phyloP scores from a whole-genome alignment of 2,888 invertebrate genomes.

The Tyria jacobaeae region DNA sequence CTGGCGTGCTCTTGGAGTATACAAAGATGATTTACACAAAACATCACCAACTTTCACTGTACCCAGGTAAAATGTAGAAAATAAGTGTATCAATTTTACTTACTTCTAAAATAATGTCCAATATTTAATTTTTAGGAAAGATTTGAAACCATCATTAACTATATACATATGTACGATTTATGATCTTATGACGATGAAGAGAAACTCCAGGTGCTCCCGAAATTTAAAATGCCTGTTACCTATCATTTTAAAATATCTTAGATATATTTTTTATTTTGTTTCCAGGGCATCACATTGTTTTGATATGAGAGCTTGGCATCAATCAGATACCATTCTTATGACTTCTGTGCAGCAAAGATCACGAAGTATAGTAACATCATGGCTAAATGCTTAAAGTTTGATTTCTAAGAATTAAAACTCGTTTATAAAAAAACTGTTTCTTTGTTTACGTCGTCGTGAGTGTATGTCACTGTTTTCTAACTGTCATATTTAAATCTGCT shows the following conservation, averaged over 20 bases:
- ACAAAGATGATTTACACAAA: conserved; percentile 69
- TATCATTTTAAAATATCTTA: background rate
- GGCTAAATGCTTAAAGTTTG: conserved; percentile 57
- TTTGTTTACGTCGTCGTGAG: no score
- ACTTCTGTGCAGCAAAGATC: conserved; percentile 69
- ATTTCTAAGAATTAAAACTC: background rate
- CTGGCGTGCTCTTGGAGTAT: conserved; percentile 85
- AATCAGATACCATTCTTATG: conserved; percentile 75
- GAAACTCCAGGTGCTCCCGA: no score
- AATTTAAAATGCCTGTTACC: background rate
- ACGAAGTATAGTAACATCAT: conserved; percentile 67
- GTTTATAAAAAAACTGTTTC: background rate
- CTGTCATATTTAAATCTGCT: no score
- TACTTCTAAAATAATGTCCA: no score
- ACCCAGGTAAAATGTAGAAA: conserved; percentile 65
- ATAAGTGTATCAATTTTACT: no score
- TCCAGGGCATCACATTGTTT: conserved; percentile 81
- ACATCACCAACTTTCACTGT: conserved; percentile 74
- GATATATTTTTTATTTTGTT: conserved; percentile 26
- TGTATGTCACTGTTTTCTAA: no score
- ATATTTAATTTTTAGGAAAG: no score
- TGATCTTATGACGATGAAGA: no score
- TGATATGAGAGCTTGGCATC: conserved; percentile 73
- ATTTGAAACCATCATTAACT: background rate
- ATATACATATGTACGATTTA: no score